These are phyloP conservation scores for Staurois parvus DNA, from an alignment of 2,797 vertebrate genomes.

Conservation along the genomic window DNA sequence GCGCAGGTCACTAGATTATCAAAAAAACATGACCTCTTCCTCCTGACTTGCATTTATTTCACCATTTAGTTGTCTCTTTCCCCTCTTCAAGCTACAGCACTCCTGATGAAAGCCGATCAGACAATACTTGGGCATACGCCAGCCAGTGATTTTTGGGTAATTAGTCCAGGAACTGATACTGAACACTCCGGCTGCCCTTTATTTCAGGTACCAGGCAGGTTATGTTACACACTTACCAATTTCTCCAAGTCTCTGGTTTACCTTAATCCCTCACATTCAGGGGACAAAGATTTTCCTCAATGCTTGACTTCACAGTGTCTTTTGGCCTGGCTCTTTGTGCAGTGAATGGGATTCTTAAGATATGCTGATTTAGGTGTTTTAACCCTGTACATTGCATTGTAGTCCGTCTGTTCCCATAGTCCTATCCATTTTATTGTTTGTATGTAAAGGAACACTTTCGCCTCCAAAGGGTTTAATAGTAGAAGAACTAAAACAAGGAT, in stretches of 20 bases:
- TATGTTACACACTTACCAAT: conserved; percentile 53
- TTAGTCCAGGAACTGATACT: conserved; percentile 75
- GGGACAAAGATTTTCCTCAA: conserved; percentile 58
- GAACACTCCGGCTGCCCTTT: conserved; percentile 70
- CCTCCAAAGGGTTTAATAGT: neutral
- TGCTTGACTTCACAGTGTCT: conserved; percentile 52
- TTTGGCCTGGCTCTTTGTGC: conserved; percentile 37
- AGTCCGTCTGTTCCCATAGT: conserved; percentile 11
- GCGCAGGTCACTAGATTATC: conserved; percentile 42
- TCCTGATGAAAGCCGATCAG: conserved; percentile 84
- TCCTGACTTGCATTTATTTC: conserved; percentile 67
- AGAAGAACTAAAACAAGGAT: no score
- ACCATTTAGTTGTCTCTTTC: conserved; percentile 80
- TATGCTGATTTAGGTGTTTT: conserved; percentile 31
- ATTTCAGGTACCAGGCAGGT: conserved; percentile 64
- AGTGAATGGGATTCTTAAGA: conserved; percentile 28
- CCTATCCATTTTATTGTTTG: conserved; percentile 9
- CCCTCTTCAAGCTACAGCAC: conserved; percentile 83
- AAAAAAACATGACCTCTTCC: conserved; percentile 57
- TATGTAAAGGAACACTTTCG: conserved; percentile 25
- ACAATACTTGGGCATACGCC: conserved; percentile 83
- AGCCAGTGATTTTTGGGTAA: conserved; percentile 85
- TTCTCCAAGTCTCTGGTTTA: conserved; percentile 57
- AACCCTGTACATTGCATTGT: conserved; percentile 28
- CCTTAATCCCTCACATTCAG: conserved; percentile 60